Evolutionary conservation across 2,113 vertebrate species (phyloP).

Genomic region (Marmota monax): DNA sequence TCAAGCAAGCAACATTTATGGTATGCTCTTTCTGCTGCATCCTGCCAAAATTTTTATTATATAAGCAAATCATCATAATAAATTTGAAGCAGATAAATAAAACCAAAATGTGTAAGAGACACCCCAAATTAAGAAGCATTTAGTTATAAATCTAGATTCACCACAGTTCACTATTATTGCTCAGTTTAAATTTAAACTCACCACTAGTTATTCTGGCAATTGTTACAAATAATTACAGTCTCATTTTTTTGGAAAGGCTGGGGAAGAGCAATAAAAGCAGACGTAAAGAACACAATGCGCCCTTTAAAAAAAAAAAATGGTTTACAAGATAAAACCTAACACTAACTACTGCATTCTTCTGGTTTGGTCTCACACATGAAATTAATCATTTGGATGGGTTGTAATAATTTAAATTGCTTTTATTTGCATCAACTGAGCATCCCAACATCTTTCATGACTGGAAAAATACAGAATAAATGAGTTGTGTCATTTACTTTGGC

Average conservation of each 20-base stretch:
- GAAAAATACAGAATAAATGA: constrained; percentile 42
- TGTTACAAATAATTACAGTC: constrained; percentile 25
- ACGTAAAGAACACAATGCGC: neutral
- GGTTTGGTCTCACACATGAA: constrained; percentile 31
- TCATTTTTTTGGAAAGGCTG: neutral
- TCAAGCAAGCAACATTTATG: neutral
- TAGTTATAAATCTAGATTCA: constrained; percentile 17
- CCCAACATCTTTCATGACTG: constrained; percentile 38
- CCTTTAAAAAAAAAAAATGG: neutral
- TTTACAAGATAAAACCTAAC: neutral
- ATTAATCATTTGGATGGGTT: constrained; percentile 1
- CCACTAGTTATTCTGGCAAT: neutral
- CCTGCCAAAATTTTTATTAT: constrained; percentile 30
- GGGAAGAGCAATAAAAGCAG: neutral
- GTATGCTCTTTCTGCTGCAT: constrained; percentile 17
- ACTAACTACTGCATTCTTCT: neutral
- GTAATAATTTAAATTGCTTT: constrained; percentile 58
- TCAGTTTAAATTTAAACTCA: constrained; percentile 44
- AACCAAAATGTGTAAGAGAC: constrained; percentile 36
- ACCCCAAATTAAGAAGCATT: neutral
- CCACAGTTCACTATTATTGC: neutral
- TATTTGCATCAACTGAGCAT: constrained; percentile 34
- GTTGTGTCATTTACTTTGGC: constrained; percentile 48
- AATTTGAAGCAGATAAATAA: constrained; percentile 25
- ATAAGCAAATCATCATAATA: neutral